Evolutionary conservation across 2,797 vertebrate species (phyloP), one percentile per base, ranked within the genome.

Genomic region (Schizothorax lantsangensis): DNA sequence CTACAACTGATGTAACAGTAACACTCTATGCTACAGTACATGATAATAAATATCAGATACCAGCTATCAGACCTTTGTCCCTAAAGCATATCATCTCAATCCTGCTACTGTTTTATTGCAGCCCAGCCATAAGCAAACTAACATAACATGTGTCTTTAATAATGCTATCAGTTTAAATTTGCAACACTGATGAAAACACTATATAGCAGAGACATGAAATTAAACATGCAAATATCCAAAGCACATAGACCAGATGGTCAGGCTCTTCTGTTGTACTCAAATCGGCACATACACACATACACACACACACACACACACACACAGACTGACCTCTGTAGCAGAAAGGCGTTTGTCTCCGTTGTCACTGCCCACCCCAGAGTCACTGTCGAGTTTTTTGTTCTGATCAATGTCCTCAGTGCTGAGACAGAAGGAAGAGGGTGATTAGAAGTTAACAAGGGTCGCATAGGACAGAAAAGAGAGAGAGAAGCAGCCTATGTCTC

Each of bases 291-390:
- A 69, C 30, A 30, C 21, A 43, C 8, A 40, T 6, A 40, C 36
- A 75, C 40, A 30, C 21, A 40, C 7, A 40, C 40, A 40, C 36
- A 75, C 30, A 30, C 21, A 66, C 66, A 62, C 33, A 88, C 3
- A 54, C 26, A 74, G 2, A 84, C 87, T 87, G 94, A 98, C 98
- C 97, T 99, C 97, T 11, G 97, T 98, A 45, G 98, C 95, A 72
- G 97, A 98, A 72, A 98, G 96, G 43, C 97, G 95, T 90, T 98
- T 99, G 92, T 98, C 97, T 75, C 98, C 97, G 64, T 97, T 98
- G 92, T 98, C 98, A 79, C 97, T 98, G 91, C 97, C 97, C 83
- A 99, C 96, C 83, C 97, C 98, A 0, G 98, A 99, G 93, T 99
- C 98, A 1, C 97, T 97, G 93, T 98, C 97, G 81, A 94, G 95